Evolutionary conservation across 2,888 invertebrate genomes (phyloP), one percentile per base, ranked within the genome.

Genomic region (Alloscopus bannaensis): DNA sequence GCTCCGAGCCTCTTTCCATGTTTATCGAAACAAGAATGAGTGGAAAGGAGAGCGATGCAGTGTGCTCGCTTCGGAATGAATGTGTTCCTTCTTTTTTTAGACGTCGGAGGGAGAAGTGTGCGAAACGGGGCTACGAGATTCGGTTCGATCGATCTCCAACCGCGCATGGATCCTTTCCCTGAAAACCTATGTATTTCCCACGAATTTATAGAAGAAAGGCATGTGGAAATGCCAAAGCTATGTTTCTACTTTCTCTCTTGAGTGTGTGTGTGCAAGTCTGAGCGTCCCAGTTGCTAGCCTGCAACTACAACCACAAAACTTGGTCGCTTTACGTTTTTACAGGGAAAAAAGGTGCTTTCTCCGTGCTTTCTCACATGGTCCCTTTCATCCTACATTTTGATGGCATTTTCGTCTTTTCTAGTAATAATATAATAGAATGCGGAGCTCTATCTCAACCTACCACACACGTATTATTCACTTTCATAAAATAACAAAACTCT

Each of bases 71-170:
- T n/a, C n/a, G n/a, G n/a, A 55, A 26, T 47, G 59, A 26, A 50
- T 50, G 22, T 60, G 52, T 59, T n/a, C n/a, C n/a, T n/a, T n/a
- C 55, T 73, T 69, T 78, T 60, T 52, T 31, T 62, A 45, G 50
- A 71, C 57, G 62, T 52, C n/a, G n/a, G 60, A 57, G 40, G 59
- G 62, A n/a, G n/a, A n/a, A 65, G 64, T 20, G 75, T 75, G 79
- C 50, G 60, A 62, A 66, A 71, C 62, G 75, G 36, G 68, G 78
- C 65, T 59, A 36, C 64, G 71, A 82, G 80, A 80, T 82, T 82
- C 82, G 78, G 80, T 82, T 80, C 76, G 75, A 82, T 82, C 82
- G 82, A 82, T 82, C 80, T 73, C 76, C 55, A 80, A 80, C 77
- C 80, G 82, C 82, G 82, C 80, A 80, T 82, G 82, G 70, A 77